Base-by-base conservation (phyloP, 2,113 vertebrate species). In the Nannospalax galili region DNA sequence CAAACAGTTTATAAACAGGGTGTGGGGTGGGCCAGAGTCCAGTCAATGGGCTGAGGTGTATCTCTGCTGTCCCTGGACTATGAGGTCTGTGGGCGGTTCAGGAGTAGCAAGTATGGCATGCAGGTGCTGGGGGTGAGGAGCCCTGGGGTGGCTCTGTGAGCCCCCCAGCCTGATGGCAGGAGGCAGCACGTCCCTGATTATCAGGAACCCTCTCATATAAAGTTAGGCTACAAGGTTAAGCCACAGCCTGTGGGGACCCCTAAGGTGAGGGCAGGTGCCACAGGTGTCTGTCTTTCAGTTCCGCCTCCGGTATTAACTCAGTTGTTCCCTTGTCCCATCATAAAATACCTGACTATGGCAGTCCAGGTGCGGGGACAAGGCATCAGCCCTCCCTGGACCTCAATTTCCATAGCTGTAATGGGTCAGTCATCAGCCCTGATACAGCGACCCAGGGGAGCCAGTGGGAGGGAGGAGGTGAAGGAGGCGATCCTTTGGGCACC, bases 1-100 rank as follows among this genome's bases (percentile, higher is more conserved):
- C 69, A n/a, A 85, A 26, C 64, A 52, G 32, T 26, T 52, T 69
- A 52, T 26, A 16, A 69, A n/a, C 7, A 6, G 3, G 30, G 17
- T 0, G 4, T 9, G 42, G 3, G 30, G 30, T 22, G 4, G 4
- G 37, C 1, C 3, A 15, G 12, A 24, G 22, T 42, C 80, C 60
- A 30, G 60, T n/a, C 35, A 19, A 10, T 35, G 32, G 64, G 19
- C 30, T 24, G 64, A 85, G 42, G 40, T 0, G 24, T 14, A 10
- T n/a, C 65, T 5, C 62, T 19, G 0, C 11, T 85, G 20, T 69
- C n/a, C 22, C 82, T 35, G 30, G 30, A 35, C 30, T 14, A 32
- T 24, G 19, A n/a, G 32, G 32, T 6, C 20, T 45, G 42, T 5
- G 20, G 64, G 7, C 42, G 11, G 48, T 11, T 52, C 4, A 70